Conservation (phyloP, 2,888 invertebrate genomes). For the Mactromeris polynyma region DNA sequence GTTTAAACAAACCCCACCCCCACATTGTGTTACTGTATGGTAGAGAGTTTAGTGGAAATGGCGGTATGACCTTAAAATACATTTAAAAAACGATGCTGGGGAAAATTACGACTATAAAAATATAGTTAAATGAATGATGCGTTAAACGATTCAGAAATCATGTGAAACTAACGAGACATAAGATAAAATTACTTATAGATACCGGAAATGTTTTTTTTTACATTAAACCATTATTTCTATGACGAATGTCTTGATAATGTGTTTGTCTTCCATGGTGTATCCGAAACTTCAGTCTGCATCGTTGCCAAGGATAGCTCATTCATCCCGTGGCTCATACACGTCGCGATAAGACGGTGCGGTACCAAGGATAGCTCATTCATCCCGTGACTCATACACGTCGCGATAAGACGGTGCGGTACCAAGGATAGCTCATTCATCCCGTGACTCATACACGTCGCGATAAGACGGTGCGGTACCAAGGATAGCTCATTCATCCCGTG, state of each 20-base stretch:
- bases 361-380: background rate
- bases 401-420: too few species aligned
- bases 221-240: background rate
- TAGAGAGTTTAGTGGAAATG: background rate
- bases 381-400: background rate
- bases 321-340: background rate
- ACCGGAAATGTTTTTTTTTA: background rate
- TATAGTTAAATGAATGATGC: background rate
- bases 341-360: too few species aligned
- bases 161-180: background rate
- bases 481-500: background rate
- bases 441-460: background rate
- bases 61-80: slow-evolving; percentile 13
- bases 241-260: background rate
- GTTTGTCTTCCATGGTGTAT: background rate
- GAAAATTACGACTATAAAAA: background rate
- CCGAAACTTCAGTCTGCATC: background rate
- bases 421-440: background rate
- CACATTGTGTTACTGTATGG: background rate
- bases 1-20: background rate
- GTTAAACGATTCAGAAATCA: background rate
- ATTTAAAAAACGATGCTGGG: background rate
- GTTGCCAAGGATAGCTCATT: background rate
- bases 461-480: too few species aligned
- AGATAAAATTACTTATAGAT: background rate